phyloP scores from a whole-genome alignment of 1,140 invertebrate species.

The Drosophila aff. region DNA sequence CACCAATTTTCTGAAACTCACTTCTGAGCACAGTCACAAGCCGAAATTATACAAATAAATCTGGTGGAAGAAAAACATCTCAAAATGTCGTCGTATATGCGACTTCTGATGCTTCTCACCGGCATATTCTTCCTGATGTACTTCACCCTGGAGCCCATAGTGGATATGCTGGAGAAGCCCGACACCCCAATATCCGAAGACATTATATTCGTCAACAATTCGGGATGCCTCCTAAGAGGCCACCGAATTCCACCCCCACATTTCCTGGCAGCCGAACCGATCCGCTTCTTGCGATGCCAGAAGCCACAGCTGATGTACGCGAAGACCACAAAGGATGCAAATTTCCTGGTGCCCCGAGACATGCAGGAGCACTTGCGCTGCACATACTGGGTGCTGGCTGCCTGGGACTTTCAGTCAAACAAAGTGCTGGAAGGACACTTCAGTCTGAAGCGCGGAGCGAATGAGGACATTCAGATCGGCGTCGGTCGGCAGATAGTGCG shows the following conservation, averaged over 20 bases:
- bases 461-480: constrained; percentile 2
- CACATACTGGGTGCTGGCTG: constrained; percentile 6
- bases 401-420: not conserved
- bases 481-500: constrained; percentile 27
- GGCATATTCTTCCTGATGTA: constrained; percentile 19
- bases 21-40: not conserved
- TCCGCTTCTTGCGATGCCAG: constrained; percentile 1
- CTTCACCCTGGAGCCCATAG: constrained; percentile 12
- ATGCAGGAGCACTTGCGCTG: constrained; percentile 4
- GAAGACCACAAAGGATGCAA: not conserved
- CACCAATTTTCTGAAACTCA: not conserved
- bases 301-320: constrained; percentile 7
- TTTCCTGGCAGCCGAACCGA: not conserved
- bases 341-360: constrained; percentile 1
- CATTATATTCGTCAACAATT: constrained; percentile 41
- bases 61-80: not conserved
- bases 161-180: not conserved
- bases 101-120: constrained; percentile 6
- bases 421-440: constrained; percentile 1
- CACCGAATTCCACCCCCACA: not conserved
- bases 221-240: constrained; percentile 24
- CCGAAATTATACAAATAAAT: not conserved
- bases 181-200: not conserved
- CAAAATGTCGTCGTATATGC: constrained; percentile 8
- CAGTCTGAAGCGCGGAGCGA: not conserved